Percentiles rank a stretch among this genome's conserved stretches.
phyloP scores from a whole-genome alignment of 2,888 invertebrate genomes.

The Caenorhabditis sulstoni region DNA sequence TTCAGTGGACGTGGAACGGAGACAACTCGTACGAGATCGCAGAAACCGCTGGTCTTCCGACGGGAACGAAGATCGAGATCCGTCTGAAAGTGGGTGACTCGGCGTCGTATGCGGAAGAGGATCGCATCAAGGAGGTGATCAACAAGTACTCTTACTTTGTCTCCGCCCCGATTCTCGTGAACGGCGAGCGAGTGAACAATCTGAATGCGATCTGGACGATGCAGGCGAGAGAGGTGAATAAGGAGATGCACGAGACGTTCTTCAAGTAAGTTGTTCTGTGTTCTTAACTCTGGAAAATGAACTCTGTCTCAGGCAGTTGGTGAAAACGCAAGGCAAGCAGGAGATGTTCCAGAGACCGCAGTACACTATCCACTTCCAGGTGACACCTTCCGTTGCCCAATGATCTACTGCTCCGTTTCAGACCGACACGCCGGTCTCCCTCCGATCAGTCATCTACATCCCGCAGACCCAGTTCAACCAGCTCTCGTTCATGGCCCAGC shows the following conservation, averaged over 20 bases:
- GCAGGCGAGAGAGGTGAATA: constrained; percentile 90
- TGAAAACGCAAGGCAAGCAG: constrained; percentile 86
- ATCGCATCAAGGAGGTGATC: constrained; percentile 89
- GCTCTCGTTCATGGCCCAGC: constrained; percentile 90
- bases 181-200: constrained; percentile 91
- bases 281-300: neutral
- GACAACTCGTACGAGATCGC: constrained; percentile 88
- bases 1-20: constrained; percentile 91
- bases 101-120: constrained; percentile 92
- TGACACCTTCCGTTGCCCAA: constrained; percentile 16
- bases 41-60: constrained; percentile 88
- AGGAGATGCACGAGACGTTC: constrained; percentile 92
- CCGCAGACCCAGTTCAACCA: constrained; percentile 93
- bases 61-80: constrained; percentile 94
- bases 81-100: constrained; percentile 90
- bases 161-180: constrained; percentile 92
- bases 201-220: constrained; percentile 87
- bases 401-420: constrained; percentile 43
- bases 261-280: constrained; percentile 90
- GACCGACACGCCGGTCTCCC: constrained; percentile 92
- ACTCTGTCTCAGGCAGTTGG: constrained; percentile 56
- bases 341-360: constrained; percentile 84
- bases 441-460: constrained; percentile 92
- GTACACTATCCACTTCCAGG: constrained; percentile 91
- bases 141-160: constrained; percentile 98